A percentile compares a stretch with the other conserved stretches of the same genome.
These are phyloP conservation scores for Hyposoter didymator DNA, from an alignment of 2,888 invertebrate species.

Conservation along the genomic window DNA sequence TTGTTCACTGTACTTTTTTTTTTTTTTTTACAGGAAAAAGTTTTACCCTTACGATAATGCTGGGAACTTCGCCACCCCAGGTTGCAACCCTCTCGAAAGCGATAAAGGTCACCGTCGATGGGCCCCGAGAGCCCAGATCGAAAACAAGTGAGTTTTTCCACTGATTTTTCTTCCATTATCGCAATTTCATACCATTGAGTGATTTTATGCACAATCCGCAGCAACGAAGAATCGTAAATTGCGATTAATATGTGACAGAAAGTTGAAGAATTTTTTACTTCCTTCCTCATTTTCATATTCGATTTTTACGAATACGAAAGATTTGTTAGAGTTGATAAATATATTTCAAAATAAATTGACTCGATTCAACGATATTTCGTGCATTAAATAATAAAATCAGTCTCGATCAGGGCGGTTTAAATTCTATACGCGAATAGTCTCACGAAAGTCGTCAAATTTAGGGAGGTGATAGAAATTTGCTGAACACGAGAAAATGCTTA, in stretches of 20 bases:
- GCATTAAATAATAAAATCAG: constrained; percentile 3
- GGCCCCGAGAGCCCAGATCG: constrained; percentile 81
- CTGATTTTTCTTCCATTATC: neutral
- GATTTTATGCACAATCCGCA: neutral
- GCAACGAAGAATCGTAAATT: neutral
- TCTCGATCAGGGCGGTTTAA: constrained; percentile 25
- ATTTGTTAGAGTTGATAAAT: neutral
- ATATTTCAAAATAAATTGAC: constrained; percentile 1
- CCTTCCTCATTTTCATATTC: neutral
- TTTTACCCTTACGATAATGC: constrained; percentile 83
- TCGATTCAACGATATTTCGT: constrained; percentile 18
- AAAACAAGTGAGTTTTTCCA: constrained; percentile 80
- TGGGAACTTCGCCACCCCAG: constrained; percentile 83
- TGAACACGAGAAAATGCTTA: constrained; percentile 38
- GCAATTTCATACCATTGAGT: neutral
- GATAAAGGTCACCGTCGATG: constrained; percentile 82
- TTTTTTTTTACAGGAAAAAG: constrained; percentile 80
- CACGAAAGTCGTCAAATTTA: constrained; percentile 35
- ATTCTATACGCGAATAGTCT: constrained; percentile 19
- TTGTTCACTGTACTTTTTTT: constrained; percentile 52
- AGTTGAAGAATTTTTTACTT: neutral
- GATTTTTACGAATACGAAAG: neutral
- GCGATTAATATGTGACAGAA: neutral
- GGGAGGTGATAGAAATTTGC: constrained; percentile 37
- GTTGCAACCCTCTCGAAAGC: constrained; percentile 82